These are phyloP conservation scores for Psittacula cyanocephala DNA, from an alignment of 2,113 vertebrate species.

Conservation along the genomic window DNA sequence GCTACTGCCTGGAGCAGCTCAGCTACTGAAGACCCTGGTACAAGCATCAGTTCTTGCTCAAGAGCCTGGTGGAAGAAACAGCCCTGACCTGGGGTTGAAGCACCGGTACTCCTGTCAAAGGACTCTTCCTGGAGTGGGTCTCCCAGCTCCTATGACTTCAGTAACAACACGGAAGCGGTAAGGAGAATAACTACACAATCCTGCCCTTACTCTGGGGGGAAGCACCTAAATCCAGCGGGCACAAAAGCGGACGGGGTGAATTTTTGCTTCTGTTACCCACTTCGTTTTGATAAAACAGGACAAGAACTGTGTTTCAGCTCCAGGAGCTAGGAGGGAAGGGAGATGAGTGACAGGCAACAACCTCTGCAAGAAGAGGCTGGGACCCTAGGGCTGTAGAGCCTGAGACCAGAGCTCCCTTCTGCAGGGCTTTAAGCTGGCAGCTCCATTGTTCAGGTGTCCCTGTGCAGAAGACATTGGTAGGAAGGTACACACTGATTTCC, in stretches of 20 bases:
- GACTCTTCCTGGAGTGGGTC: background rate
- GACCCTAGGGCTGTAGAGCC: fast-evolving
- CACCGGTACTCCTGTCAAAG: background rate
- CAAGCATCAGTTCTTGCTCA: background rate
- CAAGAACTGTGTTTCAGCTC: background rate
- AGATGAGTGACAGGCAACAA: background rate
- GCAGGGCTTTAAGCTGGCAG: background rate
- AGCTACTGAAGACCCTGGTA: background rate
- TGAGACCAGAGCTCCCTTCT: background rate
- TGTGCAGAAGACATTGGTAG: background rate
- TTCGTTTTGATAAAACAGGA: background rate
- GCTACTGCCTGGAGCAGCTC: background rate
- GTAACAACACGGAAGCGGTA: fast-evolving
- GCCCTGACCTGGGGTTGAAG: background rate
- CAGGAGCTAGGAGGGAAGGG: background rate
- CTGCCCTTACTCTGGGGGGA: background rate
- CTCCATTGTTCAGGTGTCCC: background rate
- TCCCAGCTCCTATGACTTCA: fast-evolving
- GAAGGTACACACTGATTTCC: background rate
- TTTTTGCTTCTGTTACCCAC: background rate
- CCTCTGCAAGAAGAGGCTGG: background rate
- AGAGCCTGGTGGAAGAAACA: background rate
- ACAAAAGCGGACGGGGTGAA: background rate
- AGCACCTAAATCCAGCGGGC: fast-evolving
- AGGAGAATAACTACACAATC: background rate